A percentile compares a stretch with the other conserved stretches of the same genome.
Conservation (phyloP, 1,140 invertebrate species). For the Conus ventricosus region DNA sequence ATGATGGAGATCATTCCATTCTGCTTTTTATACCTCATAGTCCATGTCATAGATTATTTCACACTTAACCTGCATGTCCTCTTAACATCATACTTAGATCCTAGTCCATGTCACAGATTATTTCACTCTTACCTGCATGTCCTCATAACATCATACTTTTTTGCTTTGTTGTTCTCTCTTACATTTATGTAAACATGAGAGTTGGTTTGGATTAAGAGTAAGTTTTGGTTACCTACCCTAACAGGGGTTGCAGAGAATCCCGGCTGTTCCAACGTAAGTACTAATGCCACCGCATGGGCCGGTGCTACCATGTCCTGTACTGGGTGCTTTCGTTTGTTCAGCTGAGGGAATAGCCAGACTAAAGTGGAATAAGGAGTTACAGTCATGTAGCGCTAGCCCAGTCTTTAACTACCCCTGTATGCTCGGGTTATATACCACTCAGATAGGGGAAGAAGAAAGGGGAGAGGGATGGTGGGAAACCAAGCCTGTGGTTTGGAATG, state of each 20-base stretch:
- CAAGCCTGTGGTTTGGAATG: too few species aligned
- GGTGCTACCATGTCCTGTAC: neutral
- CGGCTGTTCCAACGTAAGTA: neutral
- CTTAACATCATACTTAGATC: too few species aligned
- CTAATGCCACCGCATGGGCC: conserved; percentile 8
- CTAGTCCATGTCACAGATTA: too few species aligned
- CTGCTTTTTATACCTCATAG: too few species aligned
- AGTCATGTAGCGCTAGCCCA: conserved; percentile 10
- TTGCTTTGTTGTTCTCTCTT: neutral
- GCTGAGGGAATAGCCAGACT: neutral
- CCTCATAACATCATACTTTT: too few species aligned
- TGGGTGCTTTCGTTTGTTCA: neutral
- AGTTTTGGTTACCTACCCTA: conserved; percentile 5
- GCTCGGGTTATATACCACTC: neutral
- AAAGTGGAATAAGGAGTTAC: neutral
- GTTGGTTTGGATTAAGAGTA: neutral
- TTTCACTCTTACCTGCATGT: too few species aligned
- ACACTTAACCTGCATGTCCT: too few species aligned
- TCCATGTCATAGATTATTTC: too few species aligned
- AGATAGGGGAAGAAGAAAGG: too few species aligned
- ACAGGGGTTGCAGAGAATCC: conserved; percentile 1
- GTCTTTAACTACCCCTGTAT: neutral
- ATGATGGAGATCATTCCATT: too few species aligned
- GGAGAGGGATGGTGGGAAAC: too few species aligned
- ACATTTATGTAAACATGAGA: neutral